Conservation (phyloP, 2,888 invertebrate genomes). For the Agrochola macilenta region DNA sequence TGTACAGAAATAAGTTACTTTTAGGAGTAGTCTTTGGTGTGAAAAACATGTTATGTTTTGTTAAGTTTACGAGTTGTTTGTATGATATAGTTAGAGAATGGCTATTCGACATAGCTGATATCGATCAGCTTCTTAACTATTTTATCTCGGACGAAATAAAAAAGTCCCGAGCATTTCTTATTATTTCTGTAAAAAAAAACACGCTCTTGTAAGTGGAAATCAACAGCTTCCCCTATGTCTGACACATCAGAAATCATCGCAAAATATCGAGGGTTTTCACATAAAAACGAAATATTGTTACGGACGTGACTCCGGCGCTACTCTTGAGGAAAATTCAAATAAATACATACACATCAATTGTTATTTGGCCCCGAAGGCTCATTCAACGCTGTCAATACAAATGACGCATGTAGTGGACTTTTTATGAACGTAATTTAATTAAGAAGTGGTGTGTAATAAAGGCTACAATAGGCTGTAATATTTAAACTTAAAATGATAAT, state of each 20-base stretch:
- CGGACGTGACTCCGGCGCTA: constrained; percentile 40
- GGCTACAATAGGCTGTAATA: no score
- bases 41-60: neutral
- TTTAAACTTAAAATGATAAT: neutral
- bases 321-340: constrained; percentile 53
- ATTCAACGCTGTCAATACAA: constrained; percentile 3
- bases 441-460: neutral
- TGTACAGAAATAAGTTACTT: constrained; percentile 18
- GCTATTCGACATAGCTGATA: neutral
- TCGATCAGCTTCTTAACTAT: neutral
- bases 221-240: constrained; percentile 28
- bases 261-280: constrained; percentile 65
- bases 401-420: neutral
- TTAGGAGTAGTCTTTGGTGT: neutral
- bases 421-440: no score
- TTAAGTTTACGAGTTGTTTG: neutral
- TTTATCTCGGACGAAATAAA: neutral
- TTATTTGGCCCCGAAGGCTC: constrained; percentile 8
- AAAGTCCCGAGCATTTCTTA: neutral
- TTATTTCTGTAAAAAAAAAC: neutral
- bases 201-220: constrained; percentile 9
- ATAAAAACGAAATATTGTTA: constrained; percentile 62
- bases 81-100: neutral
- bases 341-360: constrained; percentile 31
- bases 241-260: constrained; percentile 17